Base-by-base conservation (phyloP, 2,113 vertebrate species). In the Myotis davidii region DNA sequence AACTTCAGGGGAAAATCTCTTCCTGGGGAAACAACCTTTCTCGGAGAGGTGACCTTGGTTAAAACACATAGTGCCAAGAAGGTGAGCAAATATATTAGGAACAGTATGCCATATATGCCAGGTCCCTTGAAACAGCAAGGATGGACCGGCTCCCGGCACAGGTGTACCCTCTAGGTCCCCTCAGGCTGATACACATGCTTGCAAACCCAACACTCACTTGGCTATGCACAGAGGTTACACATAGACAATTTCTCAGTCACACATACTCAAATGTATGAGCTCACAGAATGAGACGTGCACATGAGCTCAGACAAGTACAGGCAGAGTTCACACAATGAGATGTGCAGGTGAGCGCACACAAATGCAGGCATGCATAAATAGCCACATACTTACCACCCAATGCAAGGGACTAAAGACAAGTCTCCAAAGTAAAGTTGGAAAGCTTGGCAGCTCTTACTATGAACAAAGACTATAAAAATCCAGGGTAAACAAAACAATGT, bases 81-180 rank as follows among this genome's bases (percentile, higher is more conserved):
- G n/a, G n/a, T n/a, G n/a, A n/a, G n/a, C n/a, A n/a, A n/a, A n/a
- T n/a, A n/a, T n/a, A n/a, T n/a, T n/a, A n/a, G n/a, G n/a, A n/a
- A n/a, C n/a, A n/a, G n/a, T n/a, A n/a, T n/a, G n/a, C n/a, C n/a
- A n/a, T n/a, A n/a, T n/a, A n/a, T n/a, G n/a, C n/a, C n/a, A n/a
- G n/a, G n/a, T n/a, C n/a, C n/a, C n/a, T n/a, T n/a, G n/a, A n/a
- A n/a, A n/a, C n/a, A n/a, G n/a, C n/a, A n/a, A n/a, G n/a, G n/a
- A n/a, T n/a, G n/a, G n/a, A n/a, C n/a, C n/a, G n/a, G n/a, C n/a
- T n/a, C n/a, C n/a, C n/a, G n/a, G n/a, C n/a, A n/a, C 2, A 12
- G 3, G 0, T 45, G 14, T 18, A 14, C 10, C 21, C 23, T 61
- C 1, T 34, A 10, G 18, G 11, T 39, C 0, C 10, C 9, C 16